Evolutionary conservation across 2,797 vertebrate species (phyloP).

Genomic region (Eospalax fontanierii): DNA sequence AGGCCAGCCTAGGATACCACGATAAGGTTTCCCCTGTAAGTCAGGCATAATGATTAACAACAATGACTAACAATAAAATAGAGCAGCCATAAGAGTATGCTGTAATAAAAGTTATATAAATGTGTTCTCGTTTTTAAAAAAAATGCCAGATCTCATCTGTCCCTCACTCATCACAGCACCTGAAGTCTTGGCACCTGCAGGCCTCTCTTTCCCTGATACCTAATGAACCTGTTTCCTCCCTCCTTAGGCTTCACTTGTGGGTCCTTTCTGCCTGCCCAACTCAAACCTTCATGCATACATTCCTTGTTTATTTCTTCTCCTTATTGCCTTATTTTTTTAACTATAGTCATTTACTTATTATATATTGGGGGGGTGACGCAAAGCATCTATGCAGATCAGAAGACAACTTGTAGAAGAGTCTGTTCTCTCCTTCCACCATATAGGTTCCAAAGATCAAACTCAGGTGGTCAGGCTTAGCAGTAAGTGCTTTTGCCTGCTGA

Average conservation of each 20-base stretch:
- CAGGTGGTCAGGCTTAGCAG: not conserved
- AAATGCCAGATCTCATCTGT: not conserved
- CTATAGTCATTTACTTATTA: not conserved
- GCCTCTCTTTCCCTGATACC: not conserved
- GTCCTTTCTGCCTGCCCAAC: not conserved
- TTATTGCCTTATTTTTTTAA: not conserved
- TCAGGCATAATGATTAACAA: not conserved
- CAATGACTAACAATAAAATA: not conserved
- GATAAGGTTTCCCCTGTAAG: not conserved
- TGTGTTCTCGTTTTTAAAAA: not conserved
- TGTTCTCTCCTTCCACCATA: not conserved
- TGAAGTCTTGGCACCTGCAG: not conserved
- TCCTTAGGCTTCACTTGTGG: not conserved
- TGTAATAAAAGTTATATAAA: no score
- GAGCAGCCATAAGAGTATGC: not conserved
- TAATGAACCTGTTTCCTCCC: not conserved
- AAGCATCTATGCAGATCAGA: not conserved
- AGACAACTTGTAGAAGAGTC: not conserved
- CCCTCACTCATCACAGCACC: rapidly evolving
- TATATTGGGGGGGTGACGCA: no score
- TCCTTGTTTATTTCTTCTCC: not conserved
- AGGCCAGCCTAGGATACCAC: not conserved
- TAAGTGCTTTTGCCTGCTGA: not conserved
- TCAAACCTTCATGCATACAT: not conserved
- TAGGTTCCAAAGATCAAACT: no score